These are phyloP conservation scores for Myotis yumanensis DNA, from an alignment of 2,113 vertebrate genomes.

Conservation along the genomic window DNA sequence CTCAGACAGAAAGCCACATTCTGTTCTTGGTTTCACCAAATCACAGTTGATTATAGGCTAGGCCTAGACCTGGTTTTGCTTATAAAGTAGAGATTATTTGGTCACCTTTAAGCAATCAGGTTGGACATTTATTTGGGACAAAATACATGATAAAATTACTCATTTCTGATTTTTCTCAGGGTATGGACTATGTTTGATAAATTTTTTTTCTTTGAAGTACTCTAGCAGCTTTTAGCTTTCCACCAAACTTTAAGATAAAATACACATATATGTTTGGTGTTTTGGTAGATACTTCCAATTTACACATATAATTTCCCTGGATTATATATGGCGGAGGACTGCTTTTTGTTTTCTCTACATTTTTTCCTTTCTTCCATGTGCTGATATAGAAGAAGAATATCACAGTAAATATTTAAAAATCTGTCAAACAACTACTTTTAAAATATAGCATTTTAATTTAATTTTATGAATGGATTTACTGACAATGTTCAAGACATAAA, in stretches of 20 bases:
- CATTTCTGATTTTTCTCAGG: slow-evolving; percentile 8
- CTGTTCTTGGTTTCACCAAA: slow-evolving; percentile 58
- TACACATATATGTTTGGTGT: background rate
- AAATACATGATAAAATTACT: slow-evolving; percentile 55
- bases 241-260: background rate
- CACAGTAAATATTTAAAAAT: background rate
- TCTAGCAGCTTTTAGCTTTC: slow-evolving; percentile 13
- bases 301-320: slow-evolving; percentile 9
- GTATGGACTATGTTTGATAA: background rate
- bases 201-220: slow-evolving; percentile 8
- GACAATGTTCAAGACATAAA: background rate
- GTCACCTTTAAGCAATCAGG: slow-evolving; percentile 41
- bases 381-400: background rate
- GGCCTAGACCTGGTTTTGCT: background rate
- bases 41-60: slow-evolving; percentile 57
- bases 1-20: slow-evolving; percentile 57
- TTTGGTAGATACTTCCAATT: background rate
- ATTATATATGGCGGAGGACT: background rate
- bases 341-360: background rate
- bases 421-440: background rate
- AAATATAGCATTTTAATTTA: background rate
- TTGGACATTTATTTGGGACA: slow-evolving; percentile 30
- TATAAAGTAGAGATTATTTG: slow-evolving; percentile 60
- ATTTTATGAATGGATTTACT: background rate
- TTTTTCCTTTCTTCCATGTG: background rate